Conservation (phyloP, 2,797 vertebrate genomes). For the Simalia tracyae region DNA sequence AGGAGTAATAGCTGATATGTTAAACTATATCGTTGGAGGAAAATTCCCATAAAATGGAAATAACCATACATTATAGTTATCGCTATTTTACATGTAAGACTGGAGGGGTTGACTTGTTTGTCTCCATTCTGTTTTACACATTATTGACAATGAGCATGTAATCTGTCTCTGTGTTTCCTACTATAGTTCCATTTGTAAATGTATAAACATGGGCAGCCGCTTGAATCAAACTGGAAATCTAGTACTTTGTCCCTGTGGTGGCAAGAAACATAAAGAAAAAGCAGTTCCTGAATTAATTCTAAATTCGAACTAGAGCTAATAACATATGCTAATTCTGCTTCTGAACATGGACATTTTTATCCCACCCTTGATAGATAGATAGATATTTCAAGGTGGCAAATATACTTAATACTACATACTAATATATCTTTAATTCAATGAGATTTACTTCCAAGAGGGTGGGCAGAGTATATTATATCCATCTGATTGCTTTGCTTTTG, state of each 20-base stretch:
- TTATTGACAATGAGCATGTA: slow-evolving; percentile 13
- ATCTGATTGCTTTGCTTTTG: slow-evolving; percentile 42
- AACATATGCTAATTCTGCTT: neutral
- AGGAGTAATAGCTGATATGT: neutral
- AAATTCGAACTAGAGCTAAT: neutral
- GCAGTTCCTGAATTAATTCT: neutral
- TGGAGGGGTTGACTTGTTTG: neutral
- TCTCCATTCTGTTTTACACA: slow-evolving; percentile 30
- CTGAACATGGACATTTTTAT: neutral
- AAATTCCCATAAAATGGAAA: neutral
- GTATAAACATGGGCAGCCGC: neutral
- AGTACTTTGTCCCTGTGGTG: neutral
- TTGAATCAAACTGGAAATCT: neutral
- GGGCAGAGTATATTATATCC: neutral
- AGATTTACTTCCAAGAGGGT: neutral
- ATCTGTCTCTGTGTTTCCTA: slow-evolving; percentile 32
- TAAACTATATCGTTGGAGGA: neutral
- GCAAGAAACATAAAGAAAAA: neutral
- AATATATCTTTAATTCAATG: neutral
- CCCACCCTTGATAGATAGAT: neutral
- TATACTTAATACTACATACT: neutral
- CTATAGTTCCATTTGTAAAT: slow-evolving; percentile 2
- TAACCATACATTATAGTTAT: neutral
- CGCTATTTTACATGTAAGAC: neutral
- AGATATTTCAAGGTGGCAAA: neutral